Evolutionary conservation across 1,140 invertebrate species (phyloP).

Genomic region (Phortica variegata): DNA sequence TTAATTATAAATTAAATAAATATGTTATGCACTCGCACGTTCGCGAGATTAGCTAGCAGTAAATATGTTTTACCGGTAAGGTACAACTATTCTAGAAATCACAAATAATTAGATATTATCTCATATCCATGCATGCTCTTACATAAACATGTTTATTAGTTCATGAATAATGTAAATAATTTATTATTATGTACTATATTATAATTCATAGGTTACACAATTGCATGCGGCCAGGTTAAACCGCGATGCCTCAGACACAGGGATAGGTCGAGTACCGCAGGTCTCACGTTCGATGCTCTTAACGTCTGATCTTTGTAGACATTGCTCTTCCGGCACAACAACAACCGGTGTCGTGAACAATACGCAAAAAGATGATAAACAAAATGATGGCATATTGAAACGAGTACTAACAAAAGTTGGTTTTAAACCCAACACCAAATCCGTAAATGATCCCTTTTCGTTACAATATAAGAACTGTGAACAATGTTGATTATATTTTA

Average conservation of each 20-base stretch:
- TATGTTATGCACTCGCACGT: slow-evolving; percentile 39
- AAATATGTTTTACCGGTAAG: slow-evolving; percentile 19
- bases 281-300: not conserved
- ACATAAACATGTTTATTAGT: slow-evolving; percentile 28
- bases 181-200: slow-evolving; percentile 6
- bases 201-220: slow-evolving; percentile 20
- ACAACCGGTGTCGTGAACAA: slow-evolving; percentile 23
- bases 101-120: not conserved
- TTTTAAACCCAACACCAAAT: slow-evolving; percentile 46
- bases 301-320: slow-evolving; percentile 20
- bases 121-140: slow-evolving; percentile 22
- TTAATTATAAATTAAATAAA: slow-evolving; percentile 9
- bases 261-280: no score
- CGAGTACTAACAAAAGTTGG: slow-evolving; percentile 50
- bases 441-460: slow-evolving; percentile 18
- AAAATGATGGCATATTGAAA: slow-evolving; percentile 41
- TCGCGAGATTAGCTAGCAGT: slow-evolving; percentile 17
- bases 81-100: not conserved
- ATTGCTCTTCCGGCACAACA: slow-evolving; percentile 25
- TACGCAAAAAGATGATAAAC: slow-evolving; percentile 22
- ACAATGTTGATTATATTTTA: slow-evolving; percentile 39
- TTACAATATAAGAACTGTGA: not conserved
- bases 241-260: no score
- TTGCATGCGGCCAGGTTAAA: slow-evolving; percentile 2
- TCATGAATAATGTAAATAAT: not conserved